These are phyloP conservation scores for Sinonovacula constricta DNA, from an alignment of 1,140 invertebrate genomes.

Conservation along the genomic window DNA sequence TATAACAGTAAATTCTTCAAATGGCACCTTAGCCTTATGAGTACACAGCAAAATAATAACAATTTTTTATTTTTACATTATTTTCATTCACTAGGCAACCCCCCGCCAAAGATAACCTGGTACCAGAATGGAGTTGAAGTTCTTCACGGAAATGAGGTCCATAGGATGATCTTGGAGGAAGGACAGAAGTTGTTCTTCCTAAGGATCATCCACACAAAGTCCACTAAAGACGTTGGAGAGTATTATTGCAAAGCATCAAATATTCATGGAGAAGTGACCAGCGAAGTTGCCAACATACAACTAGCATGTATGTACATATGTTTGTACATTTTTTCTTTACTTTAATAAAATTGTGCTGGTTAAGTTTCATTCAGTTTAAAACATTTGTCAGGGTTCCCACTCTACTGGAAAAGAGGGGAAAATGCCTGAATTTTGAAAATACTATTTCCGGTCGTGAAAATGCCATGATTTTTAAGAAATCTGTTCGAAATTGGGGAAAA, in stretches of 20 bases:
- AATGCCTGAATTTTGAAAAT: no score
- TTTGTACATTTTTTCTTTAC: not conserved
- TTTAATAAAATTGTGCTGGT: no score
- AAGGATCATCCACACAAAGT: constrained; percentile 82
- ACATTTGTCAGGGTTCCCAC: no score
- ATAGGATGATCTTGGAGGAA: constrained; percentile 90
- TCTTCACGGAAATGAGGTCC: constrained; percentile 84
- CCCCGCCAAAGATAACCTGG: constrained; percentile 92
- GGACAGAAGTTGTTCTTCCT: constrained; percentile 94
- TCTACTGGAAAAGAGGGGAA: no score
- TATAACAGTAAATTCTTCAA: no score
- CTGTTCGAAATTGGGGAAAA: no score
- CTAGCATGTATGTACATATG: constrained; percentile 89
- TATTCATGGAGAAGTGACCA: constrained; percentile 87
- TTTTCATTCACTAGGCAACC: constrained; percentile 82
- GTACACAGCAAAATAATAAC: no score
- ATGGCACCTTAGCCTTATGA: no score
- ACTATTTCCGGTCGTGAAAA: no score
- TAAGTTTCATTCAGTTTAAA: no score
- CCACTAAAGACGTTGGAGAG: constrained; percentile 68
- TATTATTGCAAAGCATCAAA: constrained; percentile 97
- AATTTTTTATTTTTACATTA: no score
- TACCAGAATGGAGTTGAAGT: constrained; percentile 81
- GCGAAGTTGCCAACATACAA: constrained; percentile 94
- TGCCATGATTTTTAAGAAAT: no score